Evolutionary conservation across 2,888 invertebrate species (phyloP), one percentile per base, ranked within the genome.

Genomic region (Rutpela maculata): DNA sequence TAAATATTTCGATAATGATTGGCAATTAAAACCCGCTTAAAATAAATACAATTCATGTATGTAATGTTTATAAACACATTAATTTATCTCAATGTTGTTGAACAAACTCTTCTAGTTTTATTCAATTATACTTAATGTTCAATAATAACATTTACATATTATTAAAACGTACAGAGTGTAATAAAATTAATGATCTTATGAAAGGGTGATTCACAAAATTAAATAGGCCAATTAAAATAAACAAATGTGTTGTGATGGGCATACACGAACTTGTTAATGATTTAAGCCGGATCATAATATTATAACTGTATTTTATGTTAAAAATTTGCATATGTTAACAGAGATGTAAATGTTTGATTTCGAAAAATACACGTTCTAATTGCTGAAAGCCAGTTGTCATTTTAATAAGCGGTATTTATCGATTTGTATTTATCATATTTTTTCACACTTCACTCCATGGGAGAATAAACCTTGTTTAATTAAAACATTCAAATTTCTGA

Each of bases 211-310:
- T 35, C 62, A 63, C 62, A 17, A 63, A 63, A 35, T 63, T 63
- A 35, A 63, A 63, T 35, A 63, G 62, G 62, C 62, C 62, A 63
- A 63, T 63, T 63, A 63, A 62, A 63, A 63, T 35, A 63, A 62
- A 60, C 60, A 60, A 60, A 26, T 62, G 62, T 62, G 62, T 62
- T 35, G 62, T 63, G 35, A 63, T 17, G 35, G 15, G 15, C 62
- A 62, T 18, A 63, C 31, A 35, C 31, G 31, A 62, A n/a, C 50
- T 50, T 35, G 31, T 35, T 5, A 9, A 9, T 35, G 9, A 35
- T 35, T 35, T 35, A 35, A 35, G 9, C 31, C 7, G 9, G 6
- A 35, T 35, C 31, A 9, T 35, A 35, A 35, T 9, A 35, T 35
- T 9, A 35, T 35, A 35, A 35, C 31, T 35, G 31, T 35, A 35